Evolutionary conservation across 2,888 invertebrate genomes (phyloP), one percentile per base, ranked within the genome.

Genomic region (Yponomeuta sedellus): DNA sequence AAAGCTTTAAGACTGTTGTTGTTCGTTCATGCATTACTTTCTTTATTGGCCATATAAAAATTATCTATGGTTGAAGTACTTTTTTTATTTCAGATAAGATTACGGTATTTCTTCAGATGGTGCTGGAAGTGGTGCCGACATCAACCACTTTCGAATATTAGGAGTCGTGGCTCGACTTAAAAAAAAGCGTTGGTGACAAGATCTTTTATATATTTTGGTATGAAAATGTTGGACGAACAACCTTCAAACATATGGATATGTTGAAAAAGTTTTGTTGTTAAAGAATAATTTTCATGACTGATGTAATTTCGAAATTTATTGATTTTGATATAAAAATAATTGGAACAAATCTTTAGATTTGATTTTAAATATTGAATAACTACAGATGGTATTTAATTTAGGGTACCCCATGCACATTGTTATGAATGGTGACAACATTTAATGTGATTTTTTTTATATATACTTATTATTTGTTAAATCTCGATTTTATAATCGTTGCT

Each of bases 41-140:
- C 1, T 52, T 12, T 52, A 52, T 52, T 3, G 44, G 44, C 44
- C 5, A 12, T 5, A 52, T 16, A 1, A 52, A 16, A 12, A 1
- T 52, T 16, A 52, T 12, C 2, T 3, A 16, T 16, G 2, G 4
- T 1, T 52, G 1, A 52, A 3, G 1, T 52, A 52, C 16, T 16
- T 57, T 66, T 61, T 61, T 34, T 57, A 10, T 92, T 92, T 25
- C 93, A 97, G 97, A 96, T 90, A 96, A 95, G 83, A 94, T 97
- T 73, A 97, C 97, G 72, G 94, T 96, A 77, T 97, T 97, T 91
- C 93, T 97, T 80, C 97, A 97, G 92, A 94, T 97, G 93, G 92
- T 96, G 79, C 92, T 97, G 82, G 97, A 97, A 88, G 97, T 97
- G 80, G 97, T 97, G 75, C 97, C 97, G 76, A 97, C 97, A 69